Evolutionary conservation across 53 echinoderm and acorn worm genomes (phyloP), one percentile per base, ranked within the genome.

Genomic region (Temnopleurus reevesii): DNA sequence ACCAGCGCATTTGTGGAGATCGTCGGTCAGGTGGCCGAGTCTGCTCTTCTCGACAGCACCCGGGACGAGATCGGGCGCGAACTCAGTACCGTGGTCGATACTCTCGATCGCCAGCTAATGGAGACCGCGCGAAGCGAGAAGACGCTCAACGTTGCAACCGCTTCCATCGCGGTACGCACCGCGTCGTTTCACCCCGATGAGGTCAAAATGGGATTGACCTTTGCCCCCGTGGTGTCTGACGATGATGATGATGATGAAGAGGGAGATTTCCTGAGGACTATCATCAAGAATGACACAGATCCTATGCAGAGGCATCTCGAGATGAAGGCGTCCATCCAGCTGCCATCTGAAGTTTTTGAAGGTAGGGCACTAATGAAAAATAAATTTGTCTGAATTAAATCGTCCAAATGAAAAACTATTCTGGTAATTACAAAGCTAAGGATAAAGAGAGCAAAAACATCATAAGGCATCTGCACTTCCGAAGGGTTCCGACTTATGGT

Each of bases 1-100:
- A 80, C 92, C 49, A 76, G 87, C 47, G 86, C 94, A 30, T 92
- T 94, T 15, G 89, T 92, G 9, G 81, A 90, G 27, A 94, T 92
- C 55, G 89, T 94, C n/a, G 90, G 90, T 77, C 65, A 83, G 8
- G 92, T 93, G 25, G 56, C 77, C 13, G 30, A 35, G 33, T 93
- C 87, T 13, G 93, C 64, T 31, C 29, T 66, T 23, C 33, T 49
- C 2, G 18, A 5, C 12, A 34, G 29, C 18, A 51, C 66, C 49
- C 26, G 51, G 35, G 53, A 65, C 31, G 87, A 65, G 18, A 38
- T 49, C 46, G 87, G 65, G 19, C 46, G 46, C 7, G 66, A 46
- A n/a, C 43, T 65, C 18, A 28, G 54, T 18, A 46, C 51, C 2
- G 26, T 87, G 7, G 8, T 87, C 33, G 30, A 87, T 31, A 46